Percentiles rank a stretch among this genome's conserved stretches.
These are phyloP conservation scores for Calypte anna DNA, from an alignment of 2,113 vertebrate genomes.

Conservation along the genomic window DNA sequence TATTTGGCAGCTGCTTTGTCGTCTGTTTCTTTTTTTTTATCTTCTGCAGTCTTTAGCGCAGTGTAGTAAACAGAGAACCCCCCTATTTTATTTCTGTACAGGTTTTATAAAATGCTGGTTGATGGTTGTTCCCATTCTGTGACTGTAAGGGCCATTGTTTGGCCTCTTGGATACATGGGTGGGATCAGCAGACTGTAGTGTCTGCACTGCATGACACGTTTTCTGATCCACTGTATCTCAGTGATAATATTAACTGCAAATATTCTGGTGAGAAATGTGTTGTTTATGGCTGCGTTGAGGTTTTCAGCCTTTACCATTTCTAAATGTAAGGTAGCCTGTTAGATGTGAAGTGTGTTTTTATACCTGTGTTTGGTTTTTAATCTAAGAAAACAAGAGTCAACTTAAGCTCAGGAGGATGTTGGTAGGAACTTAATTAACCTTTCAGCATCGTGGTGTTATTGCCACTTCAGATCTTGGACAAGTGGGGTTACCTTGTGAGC, in stretches of 20 bases:
- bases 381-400: neutral
- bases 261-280: neutral
- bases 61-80: slow-evolving; percentile 26
- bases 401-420: neutral
- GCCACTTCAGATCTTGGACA: neutral
- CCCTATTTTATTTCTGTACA: neutral
- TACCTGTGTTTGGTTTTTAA: neutral
- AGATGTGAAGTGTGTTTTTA: neutral
- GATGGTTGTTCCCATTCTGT: neutral
- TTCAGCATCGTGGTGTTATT: neutral
- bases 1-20: slow-evolving; percentile 70
- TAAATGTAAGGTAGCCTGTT: neutral
- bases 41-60: neutral
- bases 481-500: neutral
- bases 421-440: slow-evolving; percentile 44
- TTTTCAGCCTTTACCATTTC: neutral
- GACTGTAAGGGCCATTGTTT: neutral
- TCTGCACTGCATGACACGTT: neutral
- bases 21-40: neutral
- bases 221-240: neutral
- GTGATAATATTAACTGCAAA: neutral
- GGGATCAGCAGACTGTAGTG: neutral
- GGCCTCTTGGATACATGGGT: neutral
- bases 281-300: neutral
- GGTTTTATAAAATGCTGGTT: slow-evolving; percentile 1